Base-by-base conservation (phyloP, 37 sponge, comb jelly and placozoan species). In the Tethya wilhelma region DNA sequence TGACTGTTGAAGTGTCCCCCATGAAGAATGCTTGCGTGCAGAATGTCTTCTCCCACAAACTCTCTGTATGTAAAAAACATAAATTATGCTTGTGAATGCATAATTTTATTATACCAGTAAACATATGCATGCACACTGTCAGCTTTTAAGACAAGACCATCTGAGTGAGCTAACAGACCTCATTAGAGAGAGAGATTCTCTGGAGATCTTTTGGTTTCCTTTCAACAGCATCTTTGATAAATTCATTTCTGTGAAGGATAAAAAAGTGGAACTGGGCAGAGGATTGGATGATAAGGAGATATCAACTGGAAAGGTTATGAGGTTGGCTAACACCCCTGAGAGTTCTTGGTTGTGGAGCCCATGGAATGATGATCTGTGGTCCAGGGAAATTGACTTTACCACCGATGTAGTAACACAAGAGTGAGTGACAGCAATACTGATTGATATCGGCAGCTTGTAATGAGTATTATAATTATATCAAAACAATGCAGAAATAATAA, bases 1-100 rank as follows among this genome's bases (percentile, higher is more conserved):
- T 59, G 70, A 79, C 70, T 2, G 55, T 79, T 5, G 63, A 30
- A 17, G 69, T 79, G 34, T 8, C 44, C 40, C 56, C 67, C 4
- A 55, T 56, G 69, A 17, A 36, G 25, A 56, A 43, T 12, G 69
- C 63, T 33, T 32, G 53, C 8, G 70, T 79, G 36, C 7, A 6
- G 19, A 79, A 67, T 33, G 17, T 20, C n/a, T 49, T 49, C 14
- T 19, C 53, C 14, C 14, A 19, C 14, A 14, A 49, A 9, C 53
- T 49, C 14, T 49, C 53, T 19, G 53, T 49, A 49, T 19, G 53
- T 49, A 9, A 49, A 49, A 49, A 19, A 49, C 9, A 49, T 49
- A 49, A 19, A 19, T 19, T 49, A 19, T 49, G 14, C 14, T 49
- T 49, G 53, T 14, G 14, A 14, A 9, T 49, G 53, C 14, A 19